Conservation (phyloP, 37 sponge, comb jelly and placozoan species). For the Crambe crambe region DNA sequence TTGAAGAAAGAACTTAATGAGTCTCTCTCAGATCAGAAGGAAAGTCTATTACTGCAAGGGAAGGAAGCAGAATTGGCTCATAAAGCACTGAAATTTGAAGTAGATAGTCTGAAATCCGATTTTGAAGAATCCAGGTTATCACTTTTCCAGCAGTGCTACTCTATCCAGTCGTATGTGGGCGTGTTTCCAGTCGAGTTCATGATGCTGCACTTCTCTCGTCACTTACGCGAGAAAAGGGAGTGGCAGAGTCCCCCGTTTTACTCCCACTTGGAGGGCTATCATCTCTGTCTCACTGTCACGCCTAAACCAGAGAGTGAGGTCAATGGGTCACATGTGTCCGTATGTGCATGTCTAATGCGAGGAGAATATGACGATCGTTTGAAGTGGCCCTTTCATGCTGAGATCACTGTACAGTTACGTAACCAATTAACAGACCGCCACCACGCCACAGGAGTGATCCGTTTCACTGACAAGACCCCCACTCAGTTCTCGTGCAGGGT, state of each 20-base stretch:
- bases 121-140: not conserved
- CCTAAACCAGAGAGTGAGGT: constrained; percentile 11
- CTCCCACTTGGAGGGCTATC: constrained; percentile 61
- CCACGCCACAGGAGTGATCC: constrained; percentile 32
- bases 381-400: constrained; percentile 59
- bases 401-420: constrained; percentile 49
- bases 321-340: constrained; percentile 41
- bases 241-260: constrained; percentile 56
- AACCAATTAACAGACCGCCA: constrained; percentile 43
- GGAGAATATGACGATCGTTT: constrained; percentile 55
- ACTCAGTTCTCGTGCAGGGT: constrained; percentile 9
- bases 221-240: not conserved
- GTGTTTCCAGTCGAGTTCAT: constrained; percentile 39
- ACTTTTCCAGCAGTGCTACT: constrained; percentile 33
- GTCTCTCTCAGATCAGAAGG: not conserved
- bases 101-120: not conserved
- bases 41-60: not conserved
- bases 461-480: constrained; percentile 23
- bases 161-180: constrained; percentile 22
- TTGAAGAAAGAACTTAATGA: not conserved
- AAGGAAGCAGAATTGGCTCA: not conserved
- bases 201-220: constrained; percentile 16
- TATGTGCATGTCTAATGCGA: constrained; percentile 41
- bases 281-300: constrained; percentile 36
- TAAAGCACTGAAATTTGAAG: not conserved